Percentiles rank a stretch among this genome's conserved stretches.
Conservation (phyloP, 2,113 vertebrate species). For the Silurus asotus region DNA sequence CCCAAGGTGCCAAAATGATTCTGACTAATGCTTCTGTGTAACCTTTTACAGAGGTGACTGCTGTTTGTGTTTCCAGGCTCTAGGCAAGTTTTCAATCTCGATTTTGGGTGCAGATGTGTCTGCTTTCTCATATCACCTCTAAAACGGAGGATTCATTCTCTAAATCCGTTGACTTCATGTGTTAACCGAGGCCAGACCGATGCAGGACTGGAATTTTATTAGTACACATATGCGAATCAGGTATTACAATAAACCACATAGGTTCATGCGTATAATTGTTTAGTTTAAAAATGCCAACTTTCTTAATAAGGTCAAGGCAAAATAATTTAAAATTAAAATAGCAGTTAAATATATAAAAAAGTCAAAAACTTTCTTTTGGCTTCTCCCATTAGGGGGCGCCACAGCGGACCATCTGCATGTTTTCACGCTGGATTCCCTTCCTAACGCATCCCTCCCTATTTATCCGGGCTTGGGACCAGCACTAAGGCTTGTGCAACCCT, state of each 20-base stretch:
- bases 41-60: background rate
- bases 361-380: too few species aligned
- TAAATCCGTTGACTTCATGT: background rate
- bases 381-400: too few species aligned
- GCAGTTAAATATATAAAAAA: too few species aligned
- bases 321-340: too few species aligned
- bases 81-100: background rate
- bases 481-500: too few species aligned
- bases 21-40: background rate
- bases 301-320: too few species aligned
- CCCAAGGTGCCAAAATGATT: background rate
- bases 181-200: background rate
- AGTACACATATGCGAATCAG: background rate
- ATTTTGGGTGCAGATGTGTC: slow-evolving; percentile 17
- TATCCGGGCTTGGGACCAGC: too few species aligned
- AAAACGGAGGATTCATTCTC: background rate
- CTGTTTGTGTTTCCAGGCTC: background rate
- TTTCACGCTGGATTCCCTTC: too few species aligned
- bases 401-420: too few species aligned
- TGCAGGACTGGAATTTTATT: background rate
- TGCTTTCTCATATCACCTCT: background rate
- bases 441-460: too few species aligned
- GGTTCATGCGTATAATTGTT: too few species aligned
- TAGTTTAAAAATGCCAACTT: background rate
- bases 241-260: background rate